Evolutionary conservation across 1,140 invertebrate species (phyloP), one percentile per base, ranked within the genome.

Genomic region (Drosophila repletoides): DNA sequence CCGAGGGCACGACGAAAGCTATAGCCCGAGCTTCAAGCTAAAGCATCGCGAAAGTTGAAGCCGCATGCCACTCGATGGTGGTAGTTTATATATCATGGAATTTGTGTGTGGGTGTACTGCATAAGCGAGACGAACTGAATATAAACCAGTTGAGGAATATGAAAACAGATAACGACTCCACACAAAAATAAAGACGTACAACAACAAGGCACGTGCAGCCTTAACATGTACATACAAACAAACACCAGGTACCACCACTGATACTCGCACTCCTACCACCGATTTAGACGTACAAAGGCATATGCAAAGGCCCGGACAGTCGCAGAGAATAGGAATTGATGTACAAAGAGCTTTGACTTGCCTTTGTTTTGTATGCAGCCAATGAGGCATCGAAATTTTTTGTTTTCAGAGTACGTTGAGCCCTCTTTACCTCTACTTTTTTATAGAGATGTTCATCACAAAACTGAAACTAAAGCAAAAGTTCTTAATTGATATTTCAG

Each of bases 71-170:
- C 60, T 77, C 52, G 70, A 83, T 84, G 69, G 76, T 72, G 55
- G 51, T 84, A 65, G 58, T 67, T 84, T 73, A 83, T 83, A 83
- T 79, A 83, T 74, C 74, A 67, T 53, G 74, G 79, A 83, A 83
- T 83, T 83, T 83, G 64, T 83, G 81, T 83, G 79, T 83, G 79
- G 79, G 79, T 79, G 79, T 84, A 79, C 53, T 76, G 72, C 58
- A 68, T 53, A 76, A 63, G 58, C 64, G 48, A 68, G 64, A 61
- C 52, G 46, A 55, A 53, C 63, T 70, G 69, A 73, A 67, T 83
- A 72, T 73, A 83, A 81, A 83, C 77, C 77, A 83, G 77, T 83
- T 83, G 60, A 83, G 58, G 69, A 83, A 83, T 83, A 83, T 83
- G 79, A 83, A 83, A 83, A 84, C 73, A 83, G 79, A 83, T 83